Evolutionary conservation across 2,797 vertebrate species (phyloP).

Genomic region (Pelobates cultripes): DNA sequence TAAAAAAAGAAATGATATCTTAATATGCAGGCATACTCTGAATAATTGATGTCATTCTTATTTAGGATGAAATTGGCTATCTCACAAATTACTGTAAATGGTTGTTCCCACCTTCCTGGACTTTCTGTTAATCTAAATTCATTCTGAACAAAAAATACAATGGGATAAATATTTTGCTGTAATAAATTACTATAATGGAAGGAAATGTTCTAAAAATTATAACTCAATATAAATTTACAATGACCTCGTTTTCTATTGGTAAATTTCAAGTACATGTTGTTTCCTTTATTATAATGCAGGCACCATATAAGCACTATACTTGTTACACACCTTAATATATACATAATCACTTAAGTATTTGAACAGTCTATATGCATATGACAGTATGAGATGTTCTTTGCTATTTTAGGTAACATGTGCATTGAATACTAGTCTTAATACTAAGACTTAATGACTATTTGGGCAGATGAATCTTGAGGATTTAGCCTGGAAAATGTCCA

Average conservation of each 20-base stretch:
- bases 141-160: conserved; percentile 26
- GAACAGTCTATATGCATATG: too few species aligned
- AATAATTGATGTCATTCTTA: conserved; percentile 46
- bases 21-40: conserved; percentile 18
- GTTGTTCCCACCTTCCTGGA: conserved; percentile 44
- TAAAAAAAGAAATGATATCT: neutral
- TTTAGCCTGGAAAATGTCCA: too few species aligned
- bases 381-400: too few species aligned
- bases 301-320: conserved; percentile 28
- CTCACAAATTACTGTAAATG: conserved; percentile 50
- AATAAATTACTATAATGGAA: conserved; percentile 52
- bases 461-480: too few species aligned
- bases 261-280: conserved; percentile 30
- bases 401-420: too few species aligned
- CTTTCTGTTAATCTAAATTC: conserved; percentile 30
- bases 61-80: conserved; percentile 41
- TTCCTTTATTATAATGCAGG: conserved; percentile 39
- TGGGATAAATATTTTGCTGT: conserved; percentile 46
- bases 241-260: conserved; percentile 33
- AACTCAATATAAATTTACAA: conserved; percentile 50
- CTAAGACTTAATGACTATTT: too few species aligned
- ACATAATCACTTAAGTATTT: too few species aligned
- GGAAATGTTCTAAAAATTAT: conserved; percentile 52
- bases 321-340: too few species aligned
- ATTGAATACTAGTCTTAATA: too few species aligned